Base-by-base conservation (phyloP, 1,140 invertebrate genomes). In the Nephila pilipes region DNA sequence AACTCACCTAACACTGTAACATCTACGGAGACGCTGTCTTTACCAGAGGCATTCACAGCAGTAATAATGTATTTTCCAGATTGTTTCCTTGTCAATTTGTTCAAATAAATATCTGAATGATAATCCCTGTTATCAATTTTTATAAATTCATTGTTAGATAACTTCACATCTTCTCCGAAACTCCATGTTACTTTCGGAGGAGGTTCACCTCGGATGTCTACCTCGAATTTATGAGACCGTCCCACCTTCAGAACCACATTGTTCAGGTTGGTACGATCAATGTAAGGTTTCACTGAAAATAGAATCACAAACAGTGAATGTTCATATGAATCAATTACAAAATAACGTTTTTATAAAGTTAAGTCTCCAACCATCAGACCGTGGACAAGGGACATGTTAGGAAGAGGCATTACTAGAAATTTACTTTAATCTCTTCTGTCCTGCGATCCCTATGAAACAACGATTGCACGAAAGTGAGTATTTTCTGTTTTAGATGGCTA, bases 151-250 rank as follows among this genome's bases (percentile, higher is more conserved):
- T 97, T 97, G 2, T 97, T 46, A 46, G 22, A 22, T 10, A 38
- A 57, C 4, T 97, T 0, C 25, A 96, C 94, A 96, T 96, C 94
- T 96, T 95, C 20, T 96, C 97, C 93, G 25, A 96, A 97, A 94
- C 97, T 97, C 99, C 99, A 99, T 14, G 97, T 98, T 93, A 98
- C 97, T 94, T 97, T 98, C 93, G 99, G 99, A 94, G 98, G 97
- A 1, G 99, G 99, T 96, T 99, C 98, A 94, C 99, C 99, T 93
- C 97, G 97, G 80, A 99, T 97, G 95, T 99, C 99, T 10, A 99
- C 97, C 95, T 99, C 98, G 95, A 99, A 98, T 98, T 98, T 85
- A 99, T 97, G 1, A 97, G 96, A 95, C 99, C 99, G 38, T 98
- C 99, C 99, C 93, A 98, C 98, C 94, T 98, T 97, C 0, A 99